Conservation (phyloP, 1,140 invertebrate species). For the Anadara kagoshimensis region DNA sequence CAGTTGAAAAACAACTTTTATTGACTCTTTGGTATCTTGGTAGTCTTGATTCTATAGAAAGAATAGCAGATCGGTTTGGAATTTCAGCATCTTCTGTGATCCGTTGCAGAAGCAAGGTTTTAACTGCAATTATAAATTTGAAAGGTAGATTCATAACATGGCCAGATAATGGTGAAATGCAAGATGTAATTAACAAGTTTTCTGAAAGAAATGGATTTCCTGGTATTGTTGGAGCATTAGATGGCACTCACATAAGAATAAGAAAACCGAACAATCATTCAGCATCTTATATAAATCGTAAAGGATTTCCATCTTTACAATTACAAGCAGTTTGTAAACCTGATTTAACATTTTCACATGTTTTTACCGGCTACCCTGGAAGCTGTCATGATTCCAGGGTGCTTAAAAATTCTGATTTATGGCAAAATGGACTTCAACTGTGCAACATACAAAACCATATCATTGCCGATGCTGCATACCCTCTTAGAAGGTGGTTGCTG, state of each 20-base stretch:
- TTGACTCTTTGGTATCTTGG: slow-evolving; percentile 13
- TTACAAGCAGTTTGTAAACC: slow-evolving; percentile 32
- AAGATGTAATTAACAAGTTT: slow-evolving; percentile 3
- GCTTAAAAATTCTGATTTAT: slow-evolving; percentile 45
- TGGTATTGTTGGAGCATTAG: slow-evolving; percentile 18
- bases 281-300: slow-evolving; percentile 31
- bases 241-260: slow-evolving; percentile 30
- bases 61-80: slow-evolving; percentile 15
- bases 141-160: slow-evolving; percentile 2
- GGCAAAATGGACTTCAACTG: slow-evolving; percentile 27
- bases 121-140: slow-evolving; percentile 13
- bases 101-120: slow-evolving; percentile 1
- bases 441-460: slow-evolving; percentile 17
- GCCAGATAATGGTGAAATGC: neutral
- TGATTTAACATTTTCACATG: slow-evolving; percentile 29
- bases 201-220: slow-evolving; percentile 14
- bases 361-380: slow-evolving; percentile 35
- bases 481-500: slow-evolving; percentile 33
- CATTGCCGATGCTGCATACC: slow-evolving; percentile 45
- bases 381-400: slow-evolving; percentile 43
- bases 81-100: slow-evolving; percentile 10
- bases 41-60: neutral
- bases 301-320: slow-evolving; percentile 38
- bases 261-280: neutral
- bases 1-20: slow-evolving; percentile 28